Evolutionary conservation across 37 sponge, comb jelly and placozoan species (phyloP), one percentile per base, ranked within the genome.

Genomic region (Amphimedon queenslandica): DNA sequence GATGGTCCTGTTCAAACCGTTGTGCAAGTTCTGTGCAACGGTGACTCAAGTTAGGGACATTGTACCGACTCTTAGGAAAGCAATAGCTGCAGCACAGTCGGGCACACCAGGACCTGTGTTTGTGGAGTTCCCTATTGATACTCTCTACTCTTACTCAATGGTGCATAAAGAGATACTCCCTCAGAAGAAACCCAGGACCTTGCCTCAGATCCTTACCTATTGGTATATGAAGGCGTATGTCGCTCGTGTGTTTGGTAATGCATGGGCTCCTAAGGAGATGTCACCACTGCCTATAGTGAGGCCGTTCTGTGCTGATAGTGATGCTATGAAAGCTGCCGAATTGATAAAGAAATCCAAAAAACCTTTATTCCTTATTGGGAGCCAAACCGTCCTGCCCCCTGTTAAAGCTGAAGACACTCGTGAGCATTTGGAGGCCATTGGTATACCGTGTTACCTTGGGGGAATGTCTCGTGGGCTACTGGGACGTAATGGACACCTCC

Each of bases 391-490:
- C 23, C 76, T 94, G 3, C 94, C 89, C 21, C 81, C 98, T 25
- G 60, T 66, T 25, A 65, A 77, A 2, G 75, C 90, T 4, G 63
- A 76, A 1, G 79, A 78, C 10, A 32, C 93, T 0, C 38, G 70
- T 5, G 73, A 73, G 1, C 79, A 80, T 0, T 67, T 95, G 58
- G 81, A 81, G 68, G 51, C 55, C 57, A 57, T 91, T 57, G 92
- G 96, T 3, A 73, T 88, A 2, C 96, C 96, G 13, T 92, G 92
- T 61, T 90, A 87, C 65, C 85, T 93, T 39, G 94, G 85, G 11
- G 98, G 98, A 0, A 97, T 97, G 98, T 33, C 87, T n/a, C 72
- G 98, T 4, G 98, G 98, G 10, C 72, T 93, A 34, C 90, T 97
- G 16, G 98, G 98, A 1, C 55, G 70, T 32, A 75, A 88, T 16